A percentile compares a stretch with the other conserved stretches of the same genome.
Evolutionary conservation across 1,140 invertebrate species (phyloP).

Genomic region (Nomia melanderi): DNA sequence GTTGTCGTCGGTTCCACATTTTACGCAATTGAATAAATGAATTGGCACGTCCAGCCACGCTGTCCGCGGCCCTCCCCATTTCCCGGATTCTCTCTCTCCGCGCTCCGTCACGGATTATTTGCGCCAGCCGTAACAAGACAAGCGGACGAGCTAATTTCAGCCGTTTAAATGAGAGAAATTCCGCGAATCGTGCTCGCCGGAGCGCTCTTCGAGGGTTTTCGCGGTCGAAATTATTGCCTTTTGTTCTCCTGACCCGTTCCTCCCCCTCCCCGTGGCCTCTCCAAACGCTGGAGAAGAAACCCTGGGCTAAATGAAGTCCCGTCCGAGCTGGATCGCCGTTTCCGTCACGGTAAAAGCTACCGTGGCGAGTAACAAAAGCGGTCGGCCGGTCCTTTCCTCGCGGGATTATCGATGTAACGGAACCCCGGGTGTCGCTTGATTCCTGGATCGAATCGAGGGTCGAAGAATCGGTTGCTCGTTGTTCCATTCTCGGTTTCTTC

Average conservation of each 20-base stretch:
- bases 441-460: too few relatives aligned
- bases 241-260: slow-evolving; percentile 9
- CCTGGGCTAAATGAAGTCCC: too few relatives aligned
- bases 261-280: slow-evolving; percentile 12
- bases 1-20: slow-evolving; percentile 50
- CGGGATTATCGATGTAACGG: too few relatives aligned
- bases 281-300: too few relatives aligned
- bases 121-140: slow-evolving; percentile 7
- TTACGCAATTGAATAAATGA: slow-evolving; percentile 67
- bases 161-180: slow-evolving; percentile 42
- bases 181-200: slow-evolving; percentile 33
- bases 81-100: neutral
- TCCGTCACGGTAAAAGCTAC: too few relatives aligned
- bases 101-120: slow-evolving; percentile 25
- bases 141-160: slow-evolving; percentile 51
- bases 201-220: slow-evolving; percentile 3
- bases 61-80: neutral
- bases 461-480: too few relatives aligned
- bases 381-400: too few relatives aligned
- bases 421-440: too few relatives aligned
- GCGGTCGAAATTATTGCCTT: neutral
- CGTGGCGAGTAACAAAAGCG: too few relatives aligned
- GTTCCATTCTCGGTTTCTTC: too few relatives aligned
- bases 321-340: too few relatives aligned
- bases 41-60: slow-evolving; percentile 50